Percentiles rank a stretch among this genome's conserved stretches.
These are phyloP conservation scores for Gibbula magus DNA, from an alignment of 2,888 invertebrate species.

Conservation along the genomic window DNA sequence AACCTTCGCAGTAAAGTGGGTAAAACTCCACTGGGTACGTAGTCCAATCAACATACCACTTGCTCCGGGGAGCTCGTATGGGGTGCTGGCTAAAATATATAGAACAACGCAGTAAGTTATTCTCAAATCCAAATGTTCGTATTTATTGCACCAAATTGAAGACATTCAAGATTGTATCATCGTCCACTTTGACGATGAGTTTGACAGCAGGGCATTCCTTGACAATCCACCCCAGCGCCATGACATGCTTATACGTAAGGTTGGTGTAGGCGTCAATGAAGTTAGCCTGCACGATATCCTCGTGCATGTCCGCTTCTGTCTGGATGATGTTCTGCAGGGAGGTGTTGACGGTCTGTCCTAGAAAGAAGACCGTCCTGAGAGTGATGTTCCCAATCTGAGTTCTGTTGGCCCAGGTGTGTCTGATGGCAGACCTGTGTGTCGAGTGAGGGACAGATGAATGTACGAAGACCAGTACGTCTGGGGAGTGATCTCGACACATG, in stretches of 20 bases:
- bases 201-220: slow-evolving; percentile 64
- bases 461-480: slow-evolving; percentile 43
- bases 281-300: slow-evolving; percentile 58
- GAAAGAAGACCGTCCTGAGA: slow-evolving; percentile 45
- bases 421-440: slow-evolving; percentile 42
- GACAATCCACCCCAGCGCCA: slow-evolving; percentile 64
- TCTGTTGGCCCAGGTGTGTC: slow-evolving; percentile 53
- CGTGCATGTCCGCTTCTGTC: slow-evolving; percentile 36
- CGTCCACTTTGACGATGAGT: slow-evolving; percentile 72
- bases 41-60: slow-evolving; percentile 54
- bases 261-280: slow-evolving; percentile 72
- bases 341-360: slow-evolving; percentile 27
- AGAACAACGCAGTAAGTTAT: slow-evolving; percentile 54
- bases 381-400: slow-evolving; percentile 30
- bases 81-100: slow-evolving; percentile 47
- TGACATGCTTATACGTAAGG: slow-evolving; percentile 72
- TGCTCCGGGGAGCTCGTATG: slow-evolving; percentile 40
- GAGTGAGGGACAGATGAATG: slow-evolving; percentile 48
- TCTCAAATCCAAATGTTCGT: slow-evolving; percentile 30
- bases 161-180: slow-evolving; percentile 72
- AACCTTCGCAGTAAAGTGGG: slow-evolving; percentile 62
- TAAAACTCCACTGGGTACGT: slow-evolving; percentile 56
- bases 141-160: slow-evolving; percentile 78
- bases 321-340: slow-evolving; percentile 36
- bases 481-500: slow-evolving; percentile 37